These are phyloP conservation scores for Rhynchotus rufescens DNA, from an alignment of 2,797 vertebrate genomes.

Conservation along the genomic window DNA sequence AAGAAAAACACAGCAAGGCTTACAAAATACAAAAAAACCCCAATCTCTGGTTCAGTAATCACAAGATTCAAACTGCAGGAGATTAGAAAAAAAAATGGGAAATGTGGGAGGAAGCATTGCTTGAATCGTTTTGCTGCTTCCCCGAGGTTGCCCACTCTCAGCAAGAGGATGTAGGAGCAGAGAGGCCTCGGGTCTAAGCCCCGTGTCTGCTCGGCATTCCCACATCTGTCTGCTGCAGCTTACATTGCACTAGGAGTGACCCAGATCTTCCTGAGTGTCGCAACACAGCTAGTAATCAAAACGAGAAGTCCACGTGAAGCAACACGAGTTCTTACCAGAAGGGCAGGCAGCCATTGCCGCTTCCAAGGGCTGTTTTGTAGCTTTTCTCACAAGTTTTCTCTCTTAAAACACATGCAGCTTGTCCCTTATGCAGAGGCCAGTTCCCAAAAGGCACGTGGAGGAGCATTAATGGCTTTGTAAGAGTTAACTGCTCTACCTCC, in stretches of 20 bases:
- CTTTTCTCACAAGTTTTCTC: not conserved
- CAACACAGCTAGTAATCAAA: accelerated
- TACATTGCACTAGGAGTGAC: not conserved
- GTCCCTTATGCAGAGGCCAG: not conserved
- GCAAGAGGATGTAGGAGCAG: not conserved
- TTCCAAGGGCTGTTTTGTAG: not conserved
- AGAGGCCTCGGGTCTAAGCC: not conserved
- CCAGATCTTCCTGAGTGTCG: accelerated
- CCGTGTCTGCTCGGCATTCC: not conserved
- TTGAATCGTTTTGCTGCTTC: not conserved
- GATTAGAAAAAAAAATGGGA: not conserved
- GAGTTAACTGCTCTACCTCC: not conserved
- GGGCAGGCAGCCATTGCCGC: not conserved
- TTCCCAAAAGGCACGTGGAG: not conserved
- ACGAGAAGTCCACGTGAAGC: not conserved
- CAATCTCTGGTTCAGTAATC: not conserved
- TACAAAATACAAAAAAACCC: not conserved
- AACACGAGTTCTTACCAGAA: not conserved
- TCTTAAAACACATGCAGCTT: not conserved
- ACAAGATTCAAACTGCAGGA: not conserved
- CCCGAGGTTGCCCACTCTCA: not conserved
- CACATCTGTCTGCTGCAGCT: not conserved
- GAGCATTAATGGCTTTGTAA: not conserved
- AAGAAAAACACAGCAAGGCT: not conserved
- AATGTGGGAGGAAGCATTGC: not conserved